Base-by-base conservation (phyloP, 2,113 vertebrate species). In the Oreochromis aureus region DNA sequence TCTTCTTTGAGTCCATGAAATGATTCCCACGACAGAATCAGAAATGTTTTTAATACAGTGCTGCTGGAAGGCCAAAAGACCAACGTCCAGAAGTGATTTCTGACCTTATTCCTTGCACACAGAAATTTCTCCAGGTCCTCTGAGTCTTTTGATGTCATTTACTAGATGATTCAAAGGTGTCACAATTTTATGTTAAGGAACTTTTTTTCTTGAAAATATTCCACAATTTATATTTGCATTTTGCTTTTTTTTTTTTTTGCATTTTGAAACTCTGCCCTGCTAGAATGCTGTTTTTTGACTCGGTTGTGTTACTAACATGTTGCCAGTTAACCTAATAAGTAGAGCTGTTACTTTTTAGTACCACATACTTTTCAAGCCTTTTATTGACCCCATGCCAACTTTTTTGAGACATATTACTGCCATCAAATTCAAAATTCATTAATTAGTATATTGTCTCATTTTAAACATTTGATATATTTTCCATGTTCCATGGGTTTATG, bases 401-500 rank as follows among this genome's bases (percentile, higher is more conserved):
- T 73, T 51, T 71, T 2, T 30, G 0, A 30, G 8, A 0, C 24
- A 24, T 71, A n/a, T 71, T 15, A 41, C 36, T 71, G 36, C 7
- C n/a, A 24, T 71, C 13, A 48, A 48, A 48, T 48, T 16, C 15
- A 16, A 48, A 48, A 48, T 53, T 19, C 18, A 53, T 53, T 7
- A 9, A 53, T 7, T 19, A 19, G 6, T 19, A 19, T 18, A 53
- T 19, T 18, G 2, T 18, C 16, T 19, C 9, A 73, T 27, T 73
- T 73, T 48, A 3, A 73, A 46, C 3, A 10, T 53, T 9, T 9
- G 48, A 19, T 19, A 19, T 53, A 18, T 73, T 5, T 73, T 27
- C 22, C 8, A 27, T 46, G 41, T 27, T 73, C 41, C 41, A 27
- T 48, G 69, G 15, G 0, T 76, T 73, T 48, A 15, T 48, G 22